phyloP scores from a whole-genome alignment of 2,888 invertebrate species.

The Aphidoletes aphidimyza region DNA sequence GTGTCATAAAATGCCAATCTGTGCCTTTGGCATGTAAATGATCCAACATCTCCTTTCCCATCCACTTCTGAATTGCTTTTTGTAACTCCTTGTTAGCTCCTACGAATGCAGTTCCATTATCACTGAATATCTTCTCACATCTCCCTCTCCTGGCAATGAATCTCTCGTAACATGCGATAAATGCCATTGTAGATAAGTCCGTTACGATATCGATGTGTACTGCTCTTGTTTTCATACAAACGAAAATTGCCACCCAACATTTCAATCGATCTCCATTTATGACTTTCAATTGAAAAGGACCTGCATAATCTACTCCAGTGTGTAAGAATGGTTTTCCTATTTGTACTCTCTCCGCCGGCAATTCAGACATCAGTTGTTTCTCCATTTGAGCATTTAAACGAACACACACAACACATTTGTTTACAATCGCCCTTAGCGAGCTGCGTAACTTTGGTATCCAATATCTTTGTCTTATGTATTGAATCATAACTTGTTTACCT shows the following conservation, averaged over 20 bases:
- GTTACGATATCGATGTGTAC: constrained; percentile 57
- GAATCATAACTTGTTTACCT: too few relatives aligned
- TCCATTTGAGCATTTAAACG: background rate
- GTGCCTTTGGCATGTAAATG: background rate
- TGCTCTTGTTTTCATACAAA: constrained; percentile 59
- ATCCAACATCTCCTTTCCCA: background rate
- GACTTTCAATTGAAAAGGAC: constrained; percentile 56
- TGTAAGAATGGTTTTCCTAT: background rate
- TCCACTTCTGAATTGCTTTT: background rate
- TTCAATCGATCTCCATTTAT: constrained; percentile 54
- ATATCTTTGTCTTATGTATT: too few relatives aligned
- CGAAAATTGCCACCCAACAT: constrained; percentile 59
- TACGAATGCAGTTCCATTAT: constrained; percentile 61
- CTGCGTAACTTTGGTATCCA: too few relatives aligned
- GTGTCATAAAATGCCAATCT: constrained; percentile 57
- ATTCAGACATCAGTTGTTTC: background rate
- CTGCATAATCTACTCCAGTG: constrained; percentile 55
- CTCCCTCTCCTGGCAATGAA: constrained; percentile 60
- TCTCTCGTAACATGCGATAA: constrained; percentile 59
- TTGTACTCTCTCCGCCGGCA: background rate
- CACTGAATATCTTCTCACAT: constrained; percentile 59
- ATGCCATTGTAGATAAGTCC: constrained; percentile 58
- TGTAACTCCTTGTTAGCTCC: constrained; percentile 58
- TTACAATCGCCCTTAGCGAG: background rate
- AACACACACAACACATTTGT: background rate